Evolutionary conservation across 2,888 invertebrate genomes (phyloP).

Genomic region (Dendrolimus houi): DNA sequence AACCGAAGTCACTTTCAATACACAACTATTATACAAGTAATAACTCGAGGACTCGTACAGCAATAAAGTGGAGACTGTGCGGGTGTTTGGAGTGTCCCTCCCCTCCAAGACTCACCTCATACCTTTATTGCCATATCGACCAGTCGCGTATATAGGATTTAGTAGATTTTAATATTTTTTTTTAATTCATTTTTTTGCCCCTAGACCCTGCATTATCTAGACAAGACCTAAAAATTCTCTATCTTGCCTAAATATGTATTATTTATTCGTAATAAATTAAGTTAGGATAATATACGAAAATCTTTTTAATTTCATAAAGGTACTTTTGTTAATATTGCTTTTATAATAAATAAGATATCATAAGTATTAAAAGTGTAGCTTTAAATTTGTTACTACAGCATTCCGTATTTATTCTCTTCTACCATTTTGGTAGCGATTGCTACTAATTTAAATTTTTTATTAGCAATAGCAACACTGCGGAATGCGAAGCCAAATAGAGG

Average conservation of each 20-base stretch:
- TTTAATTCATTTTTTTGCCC: too few species aligned
- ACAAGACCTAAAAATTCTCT: not conserved
- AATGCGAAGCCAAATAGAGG: not conserved
- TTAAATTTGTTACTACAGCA: slow-evolving; percentile 15
- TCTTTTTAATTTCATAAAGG: not conserved
- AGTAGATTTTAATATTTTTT: too few species aligned
- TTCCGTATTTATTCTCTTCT: slow-evolving; percentile 33
- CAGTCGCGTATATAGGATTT: too few species aligned
- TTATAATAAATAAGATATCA: slow-evolving; percentile 1
- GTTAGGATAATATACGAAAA: not conserved
- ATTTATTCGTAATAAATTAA: not conserved
- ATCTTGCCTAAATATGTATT: not conserved
- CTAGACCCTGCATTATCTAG: too few species aligned
- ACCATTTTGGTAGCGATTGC: slow-evolving; percentile 5
- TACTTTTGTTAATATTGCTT: not conserved
- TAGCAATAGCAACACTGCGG: not conserved
- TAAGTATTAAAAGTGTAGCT: slow-evolving; percentile 4
- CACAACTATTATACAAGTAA: too few species aligned
- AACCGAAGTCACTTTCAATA: too few species aligned
- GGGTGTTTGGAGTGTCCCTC: too few species aligned
- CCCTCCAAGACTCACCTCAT: too few species aligned
- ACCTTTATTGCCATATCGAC: too few species aligned
- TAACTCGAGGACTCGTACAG: too few species aligned
- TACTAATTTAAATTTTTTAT: slow-evolving; percentile 7
- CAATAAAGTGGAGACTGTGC: too few species aligned